These are phyloP conservation scores for Acanthis flammea DNA, from an alignment of 2,797 vertebrate species.

Conservation along the genomic window DNA sequence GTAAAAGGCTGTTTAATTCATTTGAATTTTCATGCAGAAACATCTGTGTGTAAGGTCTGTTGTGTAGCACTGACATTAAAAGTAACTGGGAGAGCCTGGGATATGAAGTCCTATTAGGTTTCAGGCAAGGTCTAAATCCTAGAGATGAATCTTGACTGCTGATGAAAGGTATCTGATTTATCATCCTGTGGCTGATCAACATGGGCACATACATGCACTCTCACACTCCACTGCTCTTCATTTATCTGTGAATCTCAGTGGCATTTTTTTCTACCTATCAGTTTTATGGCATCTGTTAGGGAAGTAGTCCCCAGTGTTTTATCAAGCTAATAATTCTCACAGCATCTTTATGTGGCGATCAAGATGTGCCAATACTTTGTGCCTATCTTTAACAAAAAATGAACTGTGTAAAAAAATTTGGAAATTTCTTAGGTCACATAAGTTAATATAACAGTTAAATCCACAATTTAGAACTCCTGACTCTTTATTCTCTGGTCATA, in stretches of 20 bases:
- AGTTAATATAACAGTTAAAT: neutral
- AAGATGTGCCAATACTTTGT: neutral
- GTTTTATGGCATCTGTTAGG: neutral
- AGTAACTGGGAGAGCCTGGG: neutral
- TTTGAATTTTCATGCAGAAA: neutral
- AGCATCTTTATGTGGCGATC: neutral
- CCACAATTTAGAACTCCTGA: neutral
- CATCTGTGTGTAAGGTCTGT: neutral
- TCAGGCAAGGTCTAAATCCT: neutral
- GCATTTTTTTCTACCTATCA: neutral
- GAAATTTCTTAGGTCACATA: neutral
- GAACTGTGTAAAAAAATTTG: neutral
- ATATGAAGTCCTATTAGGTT: neutral
- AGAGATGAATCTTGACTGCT: neutral
- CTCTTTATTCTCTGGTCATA: neutral
- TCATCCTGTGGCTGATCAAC: neutral
- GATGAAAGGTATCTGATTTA: neutral
- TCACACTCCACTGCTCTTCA: neutral
- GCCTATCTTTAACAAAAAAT: neutral
- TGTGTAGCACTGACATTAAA: neutral
- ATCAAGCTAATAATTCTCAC: neutral
- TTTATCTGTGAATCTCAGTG: neutral
- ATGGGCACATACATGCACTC: neutral
- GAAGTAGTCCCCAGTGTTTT: neutral
- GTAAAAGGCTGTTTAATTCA: neutral